Percentiles rank a stretch among this genome's conserved stretches.
Evolutionary conservation across 2,888 invertebrate species (phyloP).

Genomic region (Volucella inflata): DNA sequence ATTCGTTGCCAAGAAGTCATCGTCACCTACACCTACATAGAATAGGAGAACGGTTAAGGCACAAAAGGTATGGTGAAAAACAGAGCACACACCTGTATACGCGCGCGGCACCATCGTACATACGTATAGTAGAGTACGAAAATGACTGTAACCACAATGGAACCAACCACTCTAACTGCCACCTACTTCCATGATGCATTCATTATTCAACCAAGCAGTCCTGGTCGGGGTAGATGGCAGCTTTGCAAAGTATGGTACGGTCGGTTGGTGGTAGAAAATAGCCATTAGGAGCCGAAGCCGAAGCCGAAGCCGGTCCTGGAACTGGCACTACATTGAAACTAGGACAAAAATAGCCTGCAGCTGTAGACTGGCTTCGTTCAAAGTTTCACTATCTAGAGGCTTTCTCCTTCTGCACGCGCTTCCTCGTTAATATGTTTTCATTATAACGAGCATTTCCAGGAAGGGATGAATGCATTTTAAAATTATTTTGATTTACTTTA

Average conservation of each 20-base stretch:
- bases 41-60: not conserved
- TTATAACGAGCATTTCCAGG: slow-evolving; percentile 58
- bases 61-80: slow-evolving; percentile 1
- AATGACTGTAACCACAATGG: slow-evolving; percentile 57
- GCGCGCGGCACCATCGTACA: slow-evolving; percentile 18
- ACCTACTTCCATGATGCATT: slow-evolving; percentile 72
- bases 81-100: slow-evolving; percentile 37
- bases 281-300: slow-evolving; percentile 49
- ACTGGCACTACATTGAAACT: slow-evolving; percentile 50
- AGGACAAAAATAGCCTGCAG: slow-evolving; percentile 66
- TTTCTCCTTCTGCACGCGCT: slow-evolving; percentile 49
- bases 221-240: not conserved
- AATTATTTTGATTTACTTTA: slow-evolving; percentile 66
- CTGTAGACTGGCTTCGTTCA: slow-evolving; percentile 64
- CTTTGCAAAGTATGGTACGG: not conserved
- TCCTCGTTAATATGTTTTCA: slow-evolving; percentile 70
- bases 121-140: slow-evolving; percentile 32
- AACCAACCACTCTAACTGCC: slow-evolving; percentile 62
- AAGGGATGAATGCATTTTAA: slow-evolving; percentile 40
- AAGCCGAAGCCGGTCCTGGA: not conserved
- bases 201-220: slow-evolving; percentile 65
- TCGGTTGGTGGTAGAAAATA: slow-evolving; percentile 49
- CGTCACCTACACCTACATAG: slow-evolving; percentile 29
- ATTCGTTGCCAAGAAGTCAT: slow-evolving; percentile 42
- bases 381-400: not conserved